Conservation (phyloP, 2,888 invertebrate species). For the Hydriomena furcata region DNA sequence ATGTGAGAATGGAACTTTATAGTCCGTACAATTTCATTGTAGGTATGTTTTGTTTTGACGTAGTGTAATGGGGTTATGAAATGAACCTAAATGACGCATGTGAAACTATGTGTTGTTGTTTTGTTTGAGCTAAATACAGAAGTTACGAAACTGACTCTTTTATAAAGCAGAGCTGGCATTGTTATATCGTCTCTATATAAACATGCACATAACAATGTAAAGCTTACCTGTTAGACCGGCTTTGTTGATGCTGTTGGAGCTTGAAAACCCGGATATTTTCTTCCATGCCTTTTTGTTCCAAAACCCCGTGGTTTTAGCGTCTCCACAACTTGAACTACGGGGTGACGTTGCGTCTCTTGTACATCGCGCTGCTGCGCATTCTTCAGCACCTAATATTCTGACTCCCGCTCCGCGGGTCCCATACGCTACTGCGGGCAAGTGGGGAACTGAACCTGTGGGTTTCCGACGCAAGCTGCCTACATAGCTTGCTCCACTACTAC, state of each 20-base stretch:
- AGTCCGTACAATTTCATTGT: constrained; percentile 50
- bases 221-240: constrained; percentile 86
- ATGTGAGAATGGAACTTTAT: constrained; percentile 62
- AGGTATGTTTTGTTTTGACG: constrained; percentile 44
- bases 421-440: constrained; percentile 79
- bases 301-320: constrained; percentile 82
- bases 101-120: constrained; percentile 42
- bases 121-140: constrained; percentile 71
- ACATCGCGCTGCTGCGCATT: constrained; percentile 66
- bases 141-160: constrained; percentile 34
- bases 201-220: constrained; percentile 13
- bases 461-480: constrained; percentile 87
- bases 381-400: constrained; percentile 73
- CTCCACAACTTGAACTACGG: constrained; percentile 77
- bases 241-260: constrained; percentile 88
- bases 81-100: constrained; percentile 48
- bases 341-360: constrained; percentile 69
- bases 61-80: constrained; percentile 49
- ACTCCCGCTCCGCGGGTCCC: constrained; percentile 78
- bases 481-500: constrained; percentile 92
- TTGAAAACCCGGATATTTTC: constrained; percentile 89
- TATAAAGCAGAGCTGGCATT: constrained; percentile 33
- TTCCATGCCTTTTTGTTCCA: constrained; percentile 92
- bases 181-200: constrained; percentile 20
- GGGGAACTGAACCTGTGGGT: constrained; percentile 77